Conservation (phyloP, 1,140 invertebrate genomes). For the Pogonomyrmex barbatus region DNA sequence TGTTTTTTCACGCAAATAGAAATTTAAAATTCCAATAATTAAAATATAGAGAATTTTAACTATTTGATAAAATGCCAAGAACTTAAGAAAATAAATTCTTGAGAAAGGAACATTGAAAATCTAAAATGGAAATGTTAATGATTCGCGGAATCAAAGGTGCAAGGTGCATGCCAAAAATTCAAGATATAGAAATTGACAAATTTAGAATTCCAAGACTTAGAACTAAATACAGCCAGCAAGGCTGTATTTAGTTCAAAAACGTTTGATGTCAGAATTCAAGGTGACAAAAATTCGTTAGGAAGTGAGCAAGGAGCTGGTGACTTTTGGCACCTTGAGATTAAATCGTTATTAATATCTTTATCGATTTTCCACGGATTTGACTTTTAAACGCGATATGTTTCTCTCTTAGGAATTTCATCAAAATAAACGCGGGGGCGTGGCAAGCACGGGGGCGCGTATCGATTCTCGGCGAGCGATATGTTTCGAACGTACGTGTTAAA, state of each 20-base stretch:
- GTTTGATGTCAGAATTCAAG: background rate
- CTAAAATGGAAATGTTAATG: background rate
- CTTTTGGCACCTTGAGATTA: too few species aligned
- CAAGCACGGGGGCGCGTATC: conserved; percentile 33
- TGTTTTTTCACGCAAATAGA: background rate
- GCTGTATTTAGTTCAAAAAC: too few species aligned
- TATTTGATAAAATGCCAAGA: background rate
- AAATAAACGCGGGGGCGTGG: conserved; percentile 58
- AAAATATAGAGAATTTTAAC: background rate
- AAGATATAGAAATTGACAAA: background rate
- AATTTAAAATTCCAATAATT: background rate
- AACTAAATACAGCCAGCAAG: too few species aligned
- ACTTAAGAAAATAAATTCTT: background rate
- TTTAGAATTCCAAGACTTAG: background rate
- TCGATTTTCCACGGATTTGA: background rate
- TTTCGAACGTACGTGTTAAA: conserved; percentile 52
- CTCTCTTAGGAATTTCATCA: conserved; percentile 28
- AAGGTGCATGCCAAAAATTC: background rate
- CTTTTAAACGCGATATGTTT: background rate
- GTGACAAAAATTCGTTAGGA: background rate
- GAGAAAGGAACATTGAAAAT: background rate
- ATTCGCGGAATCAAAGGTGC: background rate
- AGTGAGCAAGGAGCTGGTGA: too few species aligned
- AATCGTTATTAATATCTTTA: background rate
- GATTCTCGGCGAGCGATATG: conserved; percentile 43